Conservation (phyloP, 1,140 invertebrate species). For the Conopomorpha cramerella region DNA sequence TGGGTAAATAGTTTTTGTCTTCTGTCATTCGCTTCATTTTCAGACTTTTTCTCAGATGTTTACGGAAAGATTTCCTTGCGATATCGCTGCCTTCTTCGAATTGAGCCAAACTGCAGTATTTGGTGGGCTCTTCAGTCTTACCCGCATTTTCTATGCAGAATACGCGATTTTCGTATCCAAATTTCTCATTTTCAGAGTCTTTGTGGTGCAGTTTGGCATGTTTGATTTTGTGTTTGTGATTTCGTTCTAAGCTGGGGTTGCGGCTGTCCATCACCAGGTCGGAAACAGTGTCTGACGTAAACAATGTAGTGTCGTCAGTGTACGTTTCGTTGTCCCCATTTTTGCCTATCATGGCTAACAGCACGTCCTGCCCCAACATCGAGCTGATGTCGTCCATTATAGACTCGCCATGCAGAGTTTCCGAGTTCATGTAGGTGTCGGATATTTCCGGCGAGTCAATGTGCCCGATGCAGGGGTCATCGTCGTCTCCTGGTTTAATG, state of each 20-base stretch:
- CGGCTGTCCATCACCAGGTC: constrained; percentile 53
- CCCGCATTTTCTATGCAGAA: constrained; percentile 65
- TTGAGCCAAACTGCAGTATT: constrained; percentile 74
- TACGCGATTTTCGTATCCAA: constrained; percentile 70
- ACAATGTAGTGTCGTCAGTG: constrained; percentile 68
- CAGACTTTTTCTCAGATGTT: constrained; percentile 44
- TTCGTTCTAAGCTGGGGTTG: constrained; percentile 52
- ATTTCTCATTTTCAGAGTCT: constrained; percentile 62
- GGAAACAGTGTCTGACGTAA: constrained; percentile 64
- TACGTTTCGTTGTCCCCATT: constrained; percentile 69
- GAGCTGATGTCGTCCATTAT: constrained; percentile 78
- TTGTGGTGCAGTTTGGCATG: constrained; percentile 45
- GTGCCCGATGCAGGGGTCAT: constrained; percentile 69
- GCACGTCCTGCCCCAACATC: constrained; percentile 69
- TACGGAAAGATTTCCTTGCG: constrained; percentile 74
- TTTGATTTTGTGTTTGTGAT: constrained; percentile 45
- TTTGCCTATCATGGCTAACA: constrained; percentile 66
- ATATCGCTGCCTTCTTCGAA: constrained; percentile 83
- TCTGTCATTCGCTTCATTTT: constrained; percentile 30
- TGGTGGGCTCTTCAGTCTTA: constrained; percentile 63
- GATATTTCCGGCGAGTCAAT: constrained; percentile 82
- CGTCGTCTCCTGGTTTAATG: constrained; percentile 57
- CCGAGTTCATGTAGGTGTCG: constrained; percentile 68
- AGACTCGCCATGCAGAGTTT: constrained; percentile 73
- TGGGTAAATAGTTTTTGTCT: constrained; percentile 36